Evolutionary conservation across 2,113 vertebrate species (phyloP).

Genomic region (Sorex fumeus): DNA sequence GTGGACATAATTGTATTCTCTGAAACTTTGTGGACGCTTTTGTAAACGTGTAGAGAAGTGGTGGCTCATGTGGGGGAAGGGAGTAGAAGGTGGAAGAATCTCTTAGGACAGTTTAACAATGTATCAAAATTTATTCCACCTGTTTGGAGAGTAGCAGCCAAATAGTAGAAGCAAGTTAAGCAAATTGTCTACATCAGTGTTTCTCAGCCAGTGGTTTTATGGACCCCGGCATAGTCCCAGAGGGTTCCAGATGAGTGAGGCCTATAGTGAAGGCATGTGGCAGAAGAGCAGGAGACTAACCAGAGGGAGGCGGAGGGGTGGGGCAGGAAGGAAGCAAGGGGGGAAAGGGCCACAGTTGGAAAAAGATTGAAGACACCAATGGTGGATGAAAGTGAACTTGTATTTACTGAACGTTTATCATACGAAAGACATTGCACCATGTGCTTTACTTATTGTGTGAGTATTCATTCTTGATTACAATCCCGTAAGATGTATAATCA

Average conservation of each 20-base stretch:
- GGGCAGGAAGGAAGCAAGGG: too few relatives aligned
- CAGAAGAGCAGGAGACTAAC: too few relatives aligned
- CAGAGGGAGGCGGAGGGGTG: too few relatives aligned
- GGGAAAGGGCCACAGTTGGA: too few relatives aligned
- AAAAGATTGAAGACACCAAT: neutral
- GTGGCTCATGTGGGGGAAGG: neutral
- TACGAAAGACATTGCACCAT: neutral
- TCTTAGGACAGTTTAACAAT: neutral
- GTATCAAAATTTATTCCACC: neutral
- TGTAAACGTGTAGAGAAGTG: neutral
- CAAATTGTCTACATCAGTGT: too few relatives aligned
- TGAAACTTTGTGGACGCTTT: neutral
- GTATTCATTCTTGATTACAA: neutral
- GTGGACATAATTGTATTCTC: neutral
- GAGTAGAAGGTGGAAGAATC: neutral
- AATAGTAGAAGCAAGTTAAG: neutral
- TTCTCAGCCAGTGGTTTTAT: too few relatives aligned
- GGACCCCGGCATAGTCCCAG: too few relatives aligned
- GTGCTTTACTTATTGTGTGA: neutral
- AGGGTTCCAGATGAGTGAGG: too few relatives aligned
- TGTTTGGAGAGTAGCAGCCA: neutral
- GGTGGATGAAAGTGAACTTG: neutral
- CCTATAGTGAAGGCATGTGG: too few relatives aligned
- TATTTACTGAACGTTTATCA: too few relatives aligned
- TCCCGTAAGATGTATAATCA: neutral